Conservation (phyloP, 2,888 invertebrate genomes). For the Tubiluchus corallicola region DNA sequence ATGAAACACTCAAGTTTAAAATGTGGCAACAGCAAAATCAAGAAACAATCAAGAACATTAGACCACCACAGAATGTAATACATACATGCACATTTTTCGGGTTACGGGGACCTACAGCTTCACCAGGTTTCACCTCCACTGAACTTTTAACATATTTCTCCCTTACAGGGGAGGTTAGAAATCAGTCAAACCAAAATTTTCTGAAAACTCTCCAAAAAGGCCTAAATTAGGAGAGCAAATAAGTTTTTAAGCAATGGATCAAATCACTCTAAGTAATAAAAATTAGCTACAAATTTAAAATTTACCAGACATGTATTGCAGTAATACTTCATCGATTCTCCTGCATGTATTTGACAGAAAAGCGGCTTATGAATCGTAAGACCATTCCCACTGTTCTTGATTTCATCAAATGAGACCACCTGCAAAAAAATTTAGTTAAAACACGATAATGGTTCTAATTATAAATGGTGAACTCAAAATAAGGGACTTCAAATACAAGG, state of each 20-base stretch:
- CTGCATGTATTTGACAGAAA: slow-evolving; percentile 57
- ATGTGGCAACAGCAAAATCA: background rate
- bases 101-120: too few relatives aligned
- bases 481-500: background rate
- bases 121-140: too few relatives aligned
- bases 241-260: too few relatives aligned
- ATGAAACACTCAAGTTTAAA: background rate
- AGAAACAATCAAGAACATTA: background rate
- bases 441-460: slow-evolving; percentile 5
- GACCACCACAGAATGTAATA: too few relatives aligned
- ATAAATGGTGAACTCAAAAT: background rate
- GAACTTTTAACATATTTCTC: too few relatives aligned
- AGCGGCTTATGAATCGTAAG: slow-evolving; percentile 73
- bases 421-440: slow-evolving; percentile 26
- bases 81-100: too few relatives aligned
- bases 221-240: too few relatives aligned
- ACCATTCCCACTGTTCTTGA: slow-evolving; percentile 53
- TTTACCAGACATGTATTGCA: slow-evolving; percentile 61
- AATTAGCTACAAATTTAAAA: too few relatives aligned
- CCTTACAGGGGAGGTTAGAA: too few relatives aligned
- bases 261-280: too few relatives aligned
- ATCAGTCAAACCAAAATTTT: too few relatives aligned
- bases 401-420: slow-evolving; percentile 69
- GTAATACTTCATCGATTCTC: slow-evolving; percentile 67
- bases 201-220: too few relatives aligned